A percentile compares a stretch with the other conserved stretches of the same genome.
Conservation (phyloP, 2,113 vertebrate genomes). For the Gopherus evgoodei region DNA sequence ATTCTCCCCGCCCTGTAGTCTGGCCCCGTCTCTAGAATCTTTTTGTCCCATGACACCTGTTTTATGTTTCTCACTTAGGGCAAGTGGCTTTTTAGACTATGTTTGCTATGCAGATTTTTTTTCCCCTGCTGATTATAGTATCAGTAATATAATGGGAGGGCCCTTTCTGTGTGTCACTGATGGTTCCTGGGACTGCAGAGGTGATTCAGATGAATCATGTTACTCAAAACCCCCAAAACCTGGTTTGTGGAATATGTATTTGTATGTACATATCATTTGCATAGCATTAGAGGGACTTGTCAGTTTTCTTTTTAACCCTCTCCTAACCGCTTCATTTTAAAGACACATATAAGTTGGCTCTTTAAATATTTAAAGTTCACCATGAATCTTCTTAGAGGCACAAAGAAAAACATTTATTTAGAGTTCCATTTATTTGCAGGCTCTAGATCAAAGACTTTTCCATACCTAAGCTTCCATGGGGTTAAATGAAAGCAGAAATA, state of each 20-base stretch:
- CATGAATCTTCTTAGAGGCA: background rate
- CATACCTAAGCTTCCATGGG: background rate
- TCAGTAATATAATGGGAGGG: background rate
- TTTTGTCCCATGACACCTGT: background rate
- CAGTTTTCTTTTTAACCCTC: background rate
- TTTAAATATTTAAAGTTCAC: background rate
- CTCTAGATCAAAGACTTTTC: background rate
- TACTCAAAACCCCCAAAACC: background rate
- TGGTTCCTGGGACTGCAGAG: background rate
- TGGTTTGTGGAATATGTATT: background rate
- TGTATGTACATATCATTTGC: background rate
- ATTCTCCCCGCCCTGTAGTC: background rate
- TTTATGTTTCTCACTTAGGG: background rate
- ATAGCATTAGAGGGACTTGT: background rate
- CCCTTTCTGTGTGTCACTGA: background rate
- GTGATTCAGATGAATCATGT: background rate
- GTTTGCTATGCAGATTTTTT: background rate
- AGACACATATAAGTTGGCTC: background rate
- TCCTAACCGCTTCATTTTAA: background rate
- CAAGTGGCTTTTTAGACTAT: fast-evolving
- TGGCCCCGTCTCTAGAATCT: background rate
- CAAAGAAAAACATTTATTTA: background rate
- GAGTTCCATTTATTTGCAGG: background rate
- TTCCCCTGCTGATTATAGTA: background rate
- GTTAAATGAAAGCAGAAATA: background rate